Evolutionary conservation across 2,888 invertebrate species (phyloP), one percentile per base, ranked within the genome.

Genomic region (Diarsia rubi): DNA sequence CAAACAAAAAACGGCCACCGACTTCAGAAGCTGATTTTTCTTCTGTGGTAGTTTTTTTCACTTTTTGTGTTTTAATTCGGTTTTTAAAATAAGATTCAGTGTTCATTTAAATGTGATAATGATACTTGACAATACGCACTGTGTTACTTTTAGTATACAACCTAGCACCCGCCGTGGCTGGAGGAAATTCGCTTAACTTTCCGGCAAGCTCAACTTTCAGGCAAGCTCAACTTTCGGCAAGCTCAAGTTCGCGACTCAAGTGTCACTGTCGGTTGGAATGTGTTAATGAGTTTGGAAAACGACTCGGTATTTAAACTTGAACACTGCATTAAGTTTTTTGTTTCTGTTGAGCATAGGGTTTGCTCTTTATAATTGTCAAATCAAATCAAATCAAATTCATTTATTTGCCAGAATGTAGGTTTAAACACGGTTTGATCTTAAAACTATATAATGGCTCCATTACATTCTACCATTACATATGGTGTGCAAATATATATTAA

Each of bases 211-310:
- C 49, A 75, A 75, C 49, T 75, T 77, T 77, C 21, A 14, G 11
- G 49, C 65, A 45, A 69, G 72, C 45, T 69, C 72, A 72, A 72
- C 70, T 73, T 70, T 70, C 31, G 47, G 57, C 47, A 64, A 75
- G 60, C 60, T 63, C 47, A 77, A 77, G 75, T 78, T 78, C 24
- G 44, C 52, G 52, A 49, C 73, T 83, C 83, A 69, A 83, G 64
- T 83, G 83, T 79, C 83, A 42, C 79, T 45, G 67, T 67, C 31
- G 71, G 78, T 78, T 1, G 78, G 71, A 78, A 72, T 73, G 79
- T 64, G 66, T 67, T 83, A 81, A 81, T 83, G 83, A 83, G 73
- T 79, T 79, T 71, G 64, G 83, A 78, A 80, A 82, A 67, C 57
- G 27, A 71, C 45, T 69, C 31, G 21, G 62, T 62, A 42, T 67